Percentiles rank a stretch among this genome's conserved stretches.
These are phyloP conservation scores for Oxyteleia sp. DNA, from an alignment of 2,888 invertebrate species.

Conservation along the genomic window DNA sequence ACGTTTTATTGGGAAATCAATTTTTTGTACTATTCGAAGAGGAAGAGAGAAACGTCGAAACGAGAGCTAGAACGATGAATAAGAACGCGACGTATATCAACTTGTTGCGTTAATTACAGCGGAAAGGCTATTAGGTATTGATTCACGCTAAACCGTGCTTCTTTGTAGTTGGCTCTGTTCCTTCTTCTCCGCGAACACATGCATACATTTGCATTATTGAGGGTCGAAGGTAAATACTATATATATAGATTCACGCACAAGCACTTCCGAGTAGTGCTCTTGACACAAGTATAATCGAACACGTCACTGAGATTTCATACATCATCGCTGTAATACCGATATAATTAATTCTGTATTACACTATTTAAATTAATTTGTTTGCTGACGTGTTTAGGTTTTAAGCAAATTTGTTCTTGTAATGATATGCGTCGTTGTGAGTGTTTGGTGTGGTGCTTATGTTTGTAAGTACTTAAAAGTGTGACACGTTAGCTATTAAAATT, in stretches of 20 bases:
- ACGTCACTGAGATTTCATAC: slow-evolving; percentile 57
- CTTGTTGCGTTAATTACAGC: slow-evolving; percentile 88
- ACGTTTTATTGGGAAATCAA: slow-evolving; percentile 15
- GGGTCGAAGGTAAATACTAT: slow-evolving; percentile 44
- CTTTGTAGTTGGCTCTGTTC: slow-evolving; percentile 80
- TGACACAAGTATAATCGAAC: slow-evolving; percentile 67
- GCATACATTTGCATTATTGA: slow-evolving; percentile 64
- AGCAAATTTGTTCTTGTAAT: too few relatives aligned
- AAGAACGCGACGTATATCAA: slow-evolving; percentile 86
- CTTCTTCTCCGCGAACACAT: slow-evolving; percentile 72
- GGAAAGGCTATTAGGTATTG: slow-evolving; percentile 86
- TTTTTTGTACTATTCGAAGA: slow-evolving; percentile 29
- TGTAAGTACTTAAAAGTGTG: too few relatives aligned
- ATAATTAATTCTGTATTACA: slow-evolving; percentile 56
- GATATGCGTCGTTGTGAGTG: too few relatives aligned
- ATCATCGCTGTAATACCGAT: slow-evolving; percentile 51
- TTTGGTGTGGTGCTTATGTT: too few relatives aligned
- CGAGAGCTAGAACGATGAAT: slow-evolving; percentile 77
- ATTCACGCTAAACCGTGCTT: slow-evolving; percentile 84
- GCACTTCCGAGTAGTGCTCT: slow-evolving; percentile 57
- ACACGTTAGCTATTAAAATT: too few relatives aligned
- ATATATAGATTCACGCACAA: slow-evolving; percentile 61
- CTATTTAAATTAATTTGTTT: slow-evolving; percentile 11
- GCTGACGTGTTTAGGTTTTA: not conserved
- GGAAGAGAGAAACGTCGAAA: slow-evolving; percentile 34